These are phyloP conservation scores for Gorsachius magnificus DNA, from an alignment of 2,797 vertebrate genomes.

Conservation along the genomic window DNA sequence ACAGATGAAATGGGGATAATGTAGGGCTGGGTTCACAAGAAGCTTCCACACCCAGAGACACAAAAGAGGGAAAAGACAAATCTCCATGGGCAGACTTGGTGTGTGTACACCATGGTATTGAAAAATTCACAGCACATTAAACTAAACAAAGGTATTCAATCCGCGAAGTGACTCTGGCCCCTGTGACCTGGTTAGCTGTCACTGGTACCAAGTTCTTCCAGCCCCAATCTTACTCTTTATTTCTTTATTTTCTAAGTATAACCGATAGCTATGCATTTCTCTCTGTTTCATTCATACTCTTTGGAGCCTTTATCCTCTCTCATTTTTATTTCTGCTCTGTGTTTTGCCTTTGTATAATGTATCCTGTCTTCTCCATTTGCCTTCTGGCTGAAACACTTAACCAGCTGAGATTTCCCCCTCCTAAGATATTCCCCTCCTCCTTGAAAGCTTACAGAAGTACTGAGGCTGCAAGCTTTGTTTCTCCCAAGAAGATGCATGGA, in stretches of 20 bases:
- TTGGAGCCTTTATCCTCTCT: not conserved
- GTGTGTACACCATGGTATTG: not conserved
- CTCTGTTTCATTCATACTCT: not conserved
- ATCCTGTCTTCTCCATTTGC: not conserved
- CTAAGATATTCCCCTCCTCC: not conserved
- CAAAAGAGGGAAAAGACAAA: not conserved
- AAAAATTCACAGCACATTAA: not conserved
- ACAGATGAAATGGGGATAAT: not conserved
- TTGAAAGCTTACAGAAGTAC: slow-evolving; percentile 15
- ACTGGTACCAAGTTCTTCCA: not conserved
- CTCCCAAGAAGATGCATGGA: not conserved
- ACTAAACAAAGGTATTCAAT: not conserved
- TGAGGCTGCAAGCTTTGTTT: not conserved
- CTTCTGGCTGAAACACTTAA: not conserved
- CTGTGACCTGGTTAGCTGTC: not conserved
- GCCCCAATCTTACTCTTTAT: not conserved
- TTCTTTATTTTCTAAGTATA: not conserved
- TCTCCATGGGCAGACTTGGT: not conserved
- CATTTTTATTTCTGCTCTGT: not conserved
- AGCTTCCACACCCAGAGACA: not conserved
- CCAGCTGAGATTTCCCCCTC: not conserved
- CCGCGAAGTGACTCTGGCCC: not conserved
- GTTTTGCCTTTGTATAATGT: not conserved
- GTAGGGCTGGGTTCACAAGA: not conserved
- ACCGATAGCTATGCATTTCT: not conserved